phyloP scores from a whole-genome alignment of 2,797 vertebrate genomes.

The Neosalanx taihuensis region DNA sequence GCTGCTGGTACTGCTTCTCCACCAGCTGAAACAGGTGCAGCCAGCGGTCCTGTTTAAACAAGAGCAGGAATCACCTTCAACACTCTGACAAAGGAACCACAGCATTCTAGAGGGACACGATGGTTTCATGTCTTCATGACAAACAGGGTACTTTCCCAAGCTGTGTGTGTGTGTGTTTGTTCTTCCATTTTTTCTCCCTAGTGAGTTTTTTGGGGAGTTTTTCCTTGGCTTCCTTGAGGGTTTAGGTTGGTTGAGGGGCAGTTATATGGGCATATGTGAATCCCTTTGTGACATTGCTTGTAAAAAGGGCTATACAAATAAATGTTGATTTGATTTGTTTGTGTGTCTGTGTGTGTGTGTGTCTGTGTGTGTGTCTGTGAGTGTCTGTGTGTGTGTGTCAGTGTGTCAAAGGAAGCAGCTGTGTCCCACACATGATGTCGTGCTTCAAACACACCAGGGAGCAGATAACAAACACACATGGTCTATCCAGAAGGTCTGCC shows the following conservation, averaged over 20 bases:
- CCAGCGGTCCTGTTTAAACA: slow-evolving; percentile 82
- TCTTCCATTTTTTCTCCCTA: too few relatives aligned
- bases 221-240: too few relatives aligned
- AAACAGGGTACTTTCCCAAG: not conserved
- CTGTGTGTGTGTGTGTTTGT: not conserved
- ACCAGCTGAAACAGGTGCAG: slow-evolving; percentile 87
- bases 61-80: slow-evolving; percentile 32
- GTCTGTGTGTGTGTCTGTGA: not conserved
- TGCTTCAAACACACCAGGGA: not conserved
- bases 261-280: too few relatives aligned
- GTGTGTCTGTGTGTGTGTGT: not conserved
- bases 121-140: not conserved
- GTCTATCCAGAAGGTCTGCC: not conserved
- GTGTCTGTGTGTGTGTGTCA: not conserved
- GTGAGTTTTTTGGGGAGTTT: too few relatives aligned
- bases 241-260: too few relatives aligned
- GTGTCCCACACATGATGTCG: not conserved
- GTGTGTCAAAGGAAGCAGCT: slow-evolving; percentile 6
- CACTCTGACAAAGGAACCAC: not conserved
- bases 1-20: slow-evolving; percentile 92
- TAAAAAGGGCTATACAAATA: too few relatives aligned
- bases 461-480: not conserved
- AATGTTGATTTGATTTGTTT: too few relatives aligned
- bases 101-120: not conserved
- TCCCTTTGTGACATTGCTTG: too few relatives aligned